These are phyloP conservation scores for Scaptomyza flava DNA, from an alignment of 2,888 invertebrate genomes.

Conservation along the genomic window DNA sequence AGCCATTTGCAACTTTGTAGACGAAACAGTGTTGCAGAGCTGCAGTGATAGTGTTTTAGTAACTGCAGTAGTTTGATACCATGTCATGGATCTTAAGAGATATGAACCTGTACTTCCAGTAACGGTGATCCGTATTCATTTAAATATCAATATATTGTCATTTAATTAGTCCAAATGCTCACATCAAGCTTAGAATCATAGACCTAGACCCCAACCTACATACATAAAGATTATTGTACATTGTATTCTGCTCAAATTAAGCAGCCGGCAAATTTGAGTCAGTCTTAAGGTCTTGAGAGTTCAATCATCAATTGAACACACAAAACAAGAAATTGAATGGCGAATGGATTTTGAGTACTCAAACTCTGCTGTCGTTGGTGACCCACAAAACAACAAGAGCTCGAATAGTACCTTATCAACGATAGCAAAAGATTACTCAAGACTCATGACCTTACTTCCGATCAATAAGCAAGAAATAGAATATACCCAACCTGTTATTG, in stretches of 20 bases:
- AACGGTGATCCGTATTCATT: slow-evolving; percentile 44
- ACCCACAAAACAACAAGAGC: slow-evolving; percentile 47
- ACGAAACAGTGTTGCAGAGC: no score
- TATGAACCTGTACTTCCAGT: slow-evolving; percentile 8
- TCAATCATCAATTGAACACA: slow-evolving; percentile 68
- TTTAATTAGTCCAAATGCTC: slow-evolving; percentile 46
- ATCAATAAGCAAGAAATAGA: slow-evolving; percentile 7
- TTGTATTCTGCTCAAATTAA: slow-evolving; percentile 13
- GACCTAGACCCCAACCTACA: slow-evolving; percentile 35
- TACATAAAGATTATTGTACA: slow-evolving; percentile 9
- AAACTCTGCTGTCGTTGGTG: slow-evolving; percentile 5
- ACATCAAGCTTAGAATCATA: slow-evolving; percentile 23
- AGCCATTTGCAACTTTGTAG: no score
- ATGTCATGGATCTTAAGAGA: no score
- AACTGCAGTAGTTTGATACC: no score
- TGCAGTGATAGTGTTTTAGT: no score
- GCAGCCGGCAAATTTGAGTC: slow-evolving; percentile 28
- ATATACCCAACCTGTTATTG: not conserved
- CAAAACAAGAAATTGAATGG: slow-evolving; percentile 45
- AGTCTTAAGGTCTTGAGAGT: slow-evolving; percentile 49
- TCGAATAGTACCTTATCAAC: slow-evolving; percentile 49
- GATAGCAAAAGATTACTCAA: slow-evolving; percentile 1
- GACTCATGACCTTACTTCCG: slow-evolving; percentile 28
- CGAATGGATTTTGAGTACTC: slow-evolving; percentile 41
- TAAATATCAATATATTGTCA: slow-evolving; percentile 50